phyloP scores from a whole-genome alignment of 2,113 vertebrate genomes.

The Corvus moneduloides region DNA sequence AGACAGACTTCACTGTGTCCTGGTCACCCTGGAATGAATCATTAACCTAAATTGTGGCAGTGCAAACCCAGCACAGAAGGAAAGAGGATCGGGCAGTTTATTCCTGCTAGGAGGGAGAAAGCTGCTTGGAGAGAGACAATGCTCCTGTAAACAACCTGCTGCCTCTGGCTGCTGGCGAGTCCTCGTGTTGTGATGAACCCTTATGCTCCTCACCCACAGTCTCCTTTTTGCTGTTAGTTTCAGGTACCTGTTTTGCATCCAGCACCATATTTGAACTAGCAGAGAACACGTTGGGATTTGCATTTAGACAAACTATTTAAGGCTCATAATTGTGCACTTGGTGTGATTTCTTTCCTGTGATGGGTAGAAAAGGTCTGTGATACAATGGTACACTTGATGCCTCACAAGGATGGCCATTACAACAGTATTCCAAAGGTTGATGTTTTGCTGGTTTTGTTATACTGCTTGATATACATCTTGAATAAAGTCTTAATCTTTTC shows the following conservation, averaged over 20 bases:
- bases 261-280: slow-evolving; percentile 9
- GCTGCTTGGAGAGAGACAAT: background rate
- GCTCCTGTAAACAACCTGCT: slow-evolving; percentile 22
- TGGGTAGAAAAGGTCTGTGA: background rate
- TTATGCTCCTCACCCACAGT: background rate
- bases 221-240: background rate
- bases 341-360: slow-evolving; percentile 13
- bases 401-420: background rate
- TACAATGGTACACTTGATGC: slow-evolving; percentile 3
- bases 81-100: accelerated
- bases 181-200: background rate
- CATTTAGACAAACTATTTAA: background rate
- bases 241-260: background rate
- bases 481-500: slow-evolving; percentile 80
- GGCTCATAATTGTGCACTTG: slow-evolving; percentile 18
- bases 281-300: background rate
- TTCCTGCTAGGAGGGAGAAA: background rate
- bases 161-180: background rate
- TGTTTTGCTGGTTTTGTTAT: slow-evolving; percentile 71
- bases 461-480: slow-evolving; percentile 70
- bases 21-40: background rate
- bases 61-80: background rate
- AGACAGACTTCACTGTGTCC: background rate
- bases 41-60: background rate
- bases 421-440: slow-evolving; percentile 70